Percentiles rank a stretch among this genome's conserved stretches.
Evolutionary conservation across 1,140 invertebrate genomes (phyloP).

Genomic region (Ceratitis capitata): DNA sequence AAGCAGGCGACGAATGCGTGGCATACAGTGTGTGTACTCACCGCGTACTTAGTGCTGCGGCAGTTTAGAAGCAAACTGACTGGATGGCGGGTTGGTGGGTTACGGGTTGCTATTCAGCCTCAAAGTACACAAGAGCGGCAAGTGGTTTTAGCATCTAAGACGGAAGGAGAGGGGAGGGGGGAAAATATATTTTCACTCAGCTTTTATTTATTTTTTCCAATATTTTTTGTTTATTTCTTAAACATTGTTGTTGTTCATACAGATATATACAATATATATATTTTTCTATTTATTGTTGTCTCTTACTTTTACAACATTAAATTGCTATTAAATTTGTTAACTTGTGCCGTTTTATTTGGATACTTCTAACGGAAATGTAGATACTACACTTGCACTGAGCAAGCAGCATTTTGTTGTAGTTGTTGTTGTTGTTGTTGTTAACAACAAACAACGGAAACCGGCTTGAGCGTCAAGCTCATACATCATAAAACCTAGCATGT

Average conservation of each 20-base stretch:
- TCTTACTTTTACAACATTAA: neutral
- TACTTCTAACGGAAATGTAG: neutral
- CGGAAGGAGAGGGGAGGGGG: too few species aligned
- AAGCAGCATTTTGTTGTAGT: neutral
- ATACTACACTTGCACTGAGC: neutral
- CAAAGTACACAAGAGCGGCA: neutral
- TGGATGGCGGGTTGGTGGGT: neutral
- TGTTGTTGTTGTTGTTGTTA: constrained; percentile 4
- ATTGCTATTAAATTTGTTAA: neutral
- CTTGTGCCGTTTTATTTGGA: neutral
- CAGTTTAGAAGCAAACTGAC: too few species aligned
- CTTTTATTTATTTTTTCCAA: neutral
- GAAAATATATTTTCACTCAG: too few species aligned
- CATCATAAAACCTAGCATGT: neutral
- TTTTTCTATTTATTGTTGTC: neutral
- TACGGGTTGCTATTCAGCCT: neutral
- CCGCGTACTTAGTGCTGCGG: too few species aligned
- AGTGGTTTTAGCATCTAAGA: too few species aligned
- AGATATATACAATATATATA: too few species aligned
- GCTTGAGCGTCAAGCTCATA: neutral
- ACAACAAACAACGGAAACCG: neutral
- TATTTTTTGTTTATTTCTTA: neutral
- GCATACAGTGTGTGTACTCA: neutral
- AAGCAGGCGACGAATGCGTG: neutral
- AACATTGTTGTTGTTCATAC: neutral